Evolutionary conservation across 2,113 vertebrate genomes (phyloP).

Genomic region (Leptocoma aspasia): DNA sequence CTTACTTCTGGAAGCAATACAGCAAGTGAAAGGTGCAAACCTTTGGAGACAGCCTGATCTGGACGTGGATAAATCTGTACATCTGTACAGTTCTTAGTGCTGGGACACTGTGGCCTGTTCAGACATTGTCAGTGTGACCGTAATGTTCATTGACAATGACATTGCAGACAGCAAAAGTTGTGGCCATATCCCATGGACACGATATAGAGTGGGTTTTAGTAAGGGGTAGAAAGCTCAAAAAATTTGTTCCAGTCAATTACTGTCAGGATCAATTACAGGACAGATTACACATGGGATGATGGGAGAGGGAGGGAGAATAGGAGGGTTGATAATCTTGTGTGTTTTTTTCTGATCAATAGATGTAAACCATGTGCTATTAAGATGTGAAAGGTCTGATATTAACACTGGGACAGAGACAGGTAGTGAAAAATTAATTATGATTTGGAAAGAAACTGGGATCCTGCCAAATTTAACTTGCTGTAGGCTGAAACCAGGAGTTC

Average conservation of each 20-base stretch:
- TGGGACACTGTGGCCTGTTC: neutral
- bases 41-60: neutral
- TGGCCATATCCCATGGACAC: neutral
- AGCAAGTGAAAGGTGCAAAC: neutral
- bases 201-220: neutral
- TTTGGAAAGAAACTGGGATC: neutral
- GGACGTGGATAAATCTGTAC: neutral
- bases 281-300: neutral
- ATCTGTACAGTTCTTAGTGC: neutral
- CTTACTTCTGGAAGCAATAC: neutral
- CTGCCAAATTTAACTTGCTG: neutral
- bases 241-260: neutral
- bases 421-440: neutral
- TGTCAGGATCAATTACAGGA: neutral
- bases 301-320: neutral
- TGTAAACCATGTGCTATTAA: neutral
- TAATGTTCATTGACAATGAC: neutral
- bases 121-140: neutral
- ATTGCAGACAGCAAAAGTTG: neutral
- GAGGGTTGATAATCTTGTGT: neutral
- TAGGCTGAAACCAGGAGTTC: neutral
- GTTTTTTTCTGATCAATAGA: neutral
- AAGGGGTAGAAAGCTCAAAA: neutral
- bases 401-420: neutral
- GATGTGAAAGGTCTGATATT: neutral